Evolutionary conservation across 1,140 invertebrate genomes (phyloP).

Genomic region (Pectinophora gossypiella): DNA sequence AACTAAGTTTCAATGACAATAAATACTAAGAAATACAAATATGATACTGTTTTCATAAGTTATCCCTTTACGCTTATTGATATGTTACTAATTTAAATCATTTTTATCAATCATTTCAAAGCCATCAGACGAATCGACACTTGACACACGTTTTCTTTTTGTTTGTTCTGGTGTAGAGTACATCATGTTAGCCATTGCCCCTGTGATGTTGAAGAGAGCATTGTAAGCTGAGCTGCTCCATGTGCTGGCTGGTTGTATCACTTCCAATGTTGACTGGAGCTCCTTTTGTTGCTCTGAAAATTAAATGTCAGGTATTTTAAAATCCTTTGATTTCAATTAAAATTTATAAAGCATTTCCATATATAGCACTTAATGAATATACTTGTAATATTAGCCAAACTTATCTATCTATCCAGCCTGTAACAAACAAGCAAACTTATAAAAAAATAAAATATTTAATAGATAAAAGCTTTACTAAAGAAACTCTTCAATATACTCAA

Average conservation of each 20-base stretch:
- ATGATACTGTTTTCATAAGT: not conserved
- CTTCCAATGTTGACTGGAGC: slow-evolving; percentile 46
- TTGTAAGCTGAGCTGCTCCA: slow-evolving; percentile 57
- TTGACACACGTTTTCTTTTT: slow-evolving; percentile 48
- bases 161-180: slow-evolving; percentile 33
- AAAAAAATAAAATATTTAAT: too few species aligned
- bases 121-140: slow-evolving; percentile 63
- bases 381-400: not conserved
- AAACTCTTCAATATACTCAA: not conserved
- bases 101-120: slow-evolving; percentile 70
- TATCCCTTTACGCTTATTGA: not conserved
- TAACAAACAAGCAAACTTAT: not conserved
- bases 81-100: slow-evolving; percentile 31
- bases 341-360: not conserved
- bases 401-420: not conserved
- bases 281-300: slow-evolving; percentile 49
- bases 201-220: slow-evolving; percentile 49
- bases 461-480: too few species aligned
- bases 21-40: not conserved
- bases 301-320: slow-evolving; percentile 4
- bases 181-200: slow-evolving; percentile 55
- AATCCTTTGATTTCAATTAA: not conserved
- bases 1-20: not conserved
- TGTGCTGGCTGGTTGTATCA: slow-evolving; percentile 34
- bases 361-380: not conserved